Evolutionary conservation across 2,888 invertebrate genomes (phyloP), one percentile per base, ranked within the genome.

Genomic region (Diachrysia chrysitis): DNA sequence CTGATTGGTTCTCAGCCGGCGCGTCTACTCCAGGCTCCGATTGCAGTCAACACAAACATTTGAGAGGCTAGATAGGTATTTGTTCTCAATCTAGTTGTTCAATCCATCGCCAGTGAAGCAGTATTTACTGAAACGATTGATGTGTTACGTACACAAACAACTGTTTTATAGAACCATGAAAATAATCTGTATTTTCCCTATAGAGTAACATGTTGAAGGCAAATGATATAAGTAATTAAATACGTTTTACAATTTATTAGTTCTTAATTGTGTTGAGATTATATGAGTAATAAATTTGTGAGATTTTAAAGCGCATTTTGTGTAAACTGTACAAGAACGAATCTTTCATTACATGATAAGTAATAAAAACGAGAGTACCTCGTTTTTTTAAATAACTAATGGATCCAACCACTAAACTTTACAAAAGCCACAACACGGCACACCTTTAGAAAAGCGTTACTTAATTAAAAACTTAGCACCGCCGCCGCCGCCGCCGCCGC

Each of bases 391-490:
- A 32, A 32, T 32, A 32, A 32, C 32, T 32, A 32, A 32, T 32
- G 32, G 32, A 32, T 32, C 32, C 32, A 32, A 32, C 32, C 7
- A 32, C 32, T 32, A 21, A 51, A 21, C 48, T 48, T 19, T 21
- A 19, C 10, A 51, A 21, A 21, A 19, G 10, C 48, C 21, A 12
- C 42, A 42, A 42, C 10, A 12, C 21, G 14, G 10, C 46, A 16
- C 12, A 9, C 10, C 23, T 10, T 57, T 7, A 76, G 12, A 54
- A 58, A 25, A n/a, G 23, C 29, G 32, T 57, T 54, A 46, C 21
- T 68, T 68, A 71, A 71, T 69, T 71, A 78, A 68, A 73, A 66
- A 58, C 54, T 23, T 51, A 32, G 61, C 35, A 58, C 58, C 53
- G 14, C 17, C 23, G 25, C 16, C 0, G 19, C 16, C 1, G 14